phyloP scores from a whole-genome alignment of 2,113 vertebrate species.

The Etheostoma spectabile region DNA sequence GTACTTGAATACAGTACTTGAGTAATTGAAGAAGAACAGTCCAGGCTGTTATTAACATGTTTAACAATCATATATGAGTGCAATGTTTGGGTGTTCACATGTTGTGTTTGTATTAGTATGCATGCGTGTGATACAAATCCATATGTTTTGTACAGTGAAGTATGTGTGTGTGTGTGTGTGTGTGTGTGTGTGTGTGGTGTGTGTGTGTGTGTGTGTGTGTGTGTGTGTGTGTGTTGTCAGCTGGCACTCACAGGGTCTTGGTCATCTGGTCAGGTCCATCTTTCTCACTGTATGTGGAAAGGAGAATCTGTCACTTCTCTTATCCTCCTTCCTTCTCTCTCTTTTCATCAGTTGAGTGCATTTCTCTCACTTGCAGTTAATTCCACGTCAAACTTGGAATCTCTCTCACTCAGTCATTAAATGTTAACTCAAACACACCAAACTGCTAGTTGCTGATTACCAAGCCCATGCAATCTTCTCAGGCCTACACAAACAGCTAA shows the following conservation, averaged over 20 bases:
- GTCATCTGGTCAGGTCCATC: constrained; percentile 71
- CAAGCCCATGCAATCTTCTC: neutral
- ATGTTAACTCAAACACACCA: constrained; percentile 48
- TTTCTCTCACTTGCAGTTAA: constrained; percentile 23
- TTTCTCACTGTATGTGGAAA: constrained; percentile 76
- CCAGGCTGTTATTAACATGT: neutral
- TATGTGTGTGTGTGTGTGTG: constrained; percentile 10
- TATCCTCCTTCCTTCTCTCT: constrained; percentile 15
- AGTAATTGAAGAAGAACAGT: neutral
- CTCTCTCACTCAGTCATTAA: constrained; percentile 23
- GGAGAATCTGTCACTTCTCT: constrained; percentile 76
- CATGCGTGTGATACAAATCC: neutral
- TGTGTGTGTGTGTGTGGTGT: constrained; percentile 32
- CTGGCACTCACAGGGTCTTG: constrained; percentile 74
- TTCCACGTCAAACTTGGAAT: constrained; percentile 21
- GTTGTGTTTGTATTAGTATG: neutral
- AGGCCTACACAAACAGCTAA: no score
- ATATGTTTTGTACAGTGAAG: neutral
- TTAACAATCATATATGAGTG: neutral
- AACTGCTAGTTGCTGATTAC: constrained; percentile 48
- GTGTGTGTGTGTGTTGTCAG: constrained; percentile 44
- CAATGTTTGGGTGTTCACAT: neutral
- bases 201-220: constrained; percentile 37
- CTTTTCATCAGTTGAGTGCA: neutral
- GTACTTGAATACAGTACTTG: neutral